Percentiles rank a stretch among this genome's conserved stretches.
These are phyloP conservation scores for Bombycilla garrulus DNA, from an alignment of 2,113 vertebrate species.

Conservation along the genomic window DNA sequence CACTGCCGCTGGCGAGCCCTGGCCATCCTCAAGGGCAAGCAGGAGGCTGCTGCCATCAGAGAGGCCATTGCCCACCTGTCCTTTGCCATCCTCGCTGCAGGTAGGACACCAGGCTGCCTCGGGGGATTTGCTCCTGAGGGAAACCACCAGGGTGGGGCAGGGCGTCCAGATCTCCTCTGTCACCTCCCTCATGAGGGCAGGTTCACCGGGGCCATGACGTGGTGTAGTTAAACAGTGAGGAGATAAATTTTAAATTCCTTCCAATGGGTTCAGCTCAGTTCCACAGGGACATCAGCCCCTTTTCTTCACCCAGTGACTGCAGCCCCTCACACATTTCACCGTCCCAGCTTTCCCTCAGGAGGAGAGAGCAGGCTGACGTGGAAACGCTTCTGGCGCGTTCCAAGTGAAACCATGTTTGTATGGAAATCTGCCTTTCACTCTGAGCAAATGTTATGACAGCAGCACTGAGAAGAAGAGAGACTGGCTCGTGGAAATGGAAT, in stretches of 20 bases:
- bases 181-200: not conserved
- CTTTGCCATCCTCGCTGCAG: constrained; percentile 89
- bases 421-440: constrained; percentile 46
- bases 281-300: not conserved
- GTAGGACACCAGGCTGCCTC: constrained; percentile 31
- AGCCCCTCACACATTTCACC: not conserved
- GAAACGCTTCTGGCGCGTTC: constrained; percentile 7
- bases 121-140: not conserved
- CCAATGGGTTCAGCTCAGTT: not conserved
- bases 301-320: not conserved
- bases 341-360: not conserved
- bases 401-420: constrained; percentile 9
- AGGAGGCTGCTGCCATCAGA: constrained; percentile 68
- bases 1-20: constrained; percentile 84
- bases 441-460: constrained; percentile 56
- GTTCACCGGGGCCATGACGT: not conserved
- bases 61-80: constrained; percentile 89
- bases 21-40: constrained; percentile 73
- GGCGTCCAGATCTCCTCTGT: not conserved
- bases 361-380: not conserved
- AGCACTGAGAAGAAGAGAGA: not conserved
- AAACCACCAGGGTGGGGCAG: not conserved
- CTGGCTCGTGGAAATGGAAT: not conserved
- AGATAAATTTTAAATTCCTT: not conserved
- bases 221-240: not conserved